Percentiles rank a stretch among this genome's conserved stretches.
Conservation (phyloP, 2,797 vertebrate genomes). For the Bovichtus diacanthus region DNA sequence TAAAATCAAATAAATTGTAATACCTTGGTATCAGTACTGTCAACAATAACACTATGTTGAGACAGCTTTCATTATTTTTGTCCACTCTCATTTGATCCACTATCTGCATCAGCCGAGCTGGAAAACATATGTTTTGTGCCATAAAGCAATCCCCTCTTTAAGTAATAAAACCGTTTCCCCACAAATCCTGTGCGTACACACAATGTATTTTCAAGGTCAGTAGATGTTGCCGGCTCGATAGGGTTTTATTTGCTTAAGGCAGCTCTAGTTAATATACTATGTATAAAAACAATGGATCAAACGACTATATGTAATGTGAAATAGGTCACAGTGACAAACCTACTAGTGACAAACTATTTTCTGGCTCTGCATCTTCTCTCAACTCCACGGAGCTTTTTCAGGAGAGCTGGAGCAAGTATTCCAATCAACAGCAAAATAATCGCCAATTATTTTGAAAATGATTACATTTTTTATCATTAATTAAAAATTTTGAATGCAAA, state of each 20-base stretch:
- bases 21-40: neutral
- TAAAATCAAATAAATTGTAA: conserved; percentile 11
- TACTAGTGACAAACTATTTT: no score
- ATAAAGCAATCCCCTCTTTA: conserved; percentile 40
- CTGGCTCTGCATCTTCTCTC: no score
- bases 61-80: neutral
- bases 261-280: neutral
- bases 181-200: conserved; percentile 30
- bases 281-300: conserved; percentile 8
- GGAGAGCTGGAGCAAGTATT: no score
- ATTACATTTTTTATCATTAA: no score
- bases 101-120: conserved; percentile 39
- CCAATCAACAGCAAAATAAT: no score
- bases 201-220: conserved; percentile 24
- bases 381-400: no score
- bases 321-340: no score
- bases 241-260: conserved; percentile 11
- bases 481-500: no score
- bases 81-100: conserved; percentile 29
- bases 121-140: conserved; percentile 55
- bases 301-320: neutral
- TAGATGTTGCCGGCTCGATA: conserved; percentile 18
- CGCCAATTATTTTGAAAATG: no score
- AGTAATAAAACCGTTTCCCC: conserved; percentile 43
- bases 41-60: conserved; percentile 14